phyloP scores from a whole-genome alignment of 2,888 invertebrate genomes.

The Ethmia dodecea region DNA sequence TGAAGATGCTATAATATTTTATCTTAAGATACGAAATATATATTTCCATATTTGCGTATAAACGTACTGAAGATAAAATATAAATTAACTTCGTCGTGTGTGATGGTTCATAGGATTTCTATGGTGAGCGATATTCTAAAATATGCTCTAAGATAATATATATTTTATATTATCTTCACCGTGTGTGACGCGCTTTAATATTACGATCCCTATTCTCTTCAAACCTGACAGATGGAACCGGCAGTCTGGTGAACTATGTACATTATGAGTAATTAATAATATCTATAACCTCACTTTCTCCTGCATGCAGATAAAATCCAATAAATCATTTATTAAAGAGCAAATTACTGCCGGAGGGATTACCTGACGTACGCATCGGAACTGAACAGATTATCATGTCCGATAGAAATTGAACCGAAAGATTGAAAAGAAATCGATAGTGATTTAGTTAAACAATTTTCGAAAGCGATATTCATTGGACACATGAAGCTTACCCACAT shows the following conservation, averaged over 20 bases:
- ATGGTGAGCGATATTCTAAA: too few species aligned
- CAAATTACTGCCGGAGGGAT: constrained; percentile 43
- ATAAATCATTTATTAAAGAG: constrained; percentile 47
- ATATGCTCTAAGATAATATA: too few species aligned
- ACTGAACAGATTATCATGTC: constrained; percentile 35
- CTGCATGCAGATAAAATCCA: constrained; percentile 41
- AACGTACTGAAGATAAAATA: too few species aligned
- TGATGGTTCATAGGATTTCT: too few species aligned
- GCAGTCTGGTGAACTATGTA: constrained; percentile 47
- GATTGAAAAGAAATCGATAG: constrained; percentile 57
- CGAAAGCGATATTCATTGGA: constrained; percentile 29
- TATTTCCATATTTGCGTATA: too few species aligned
- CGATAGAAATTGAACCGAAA: constrained; percentile 59
- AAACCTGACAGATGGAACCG: constrained; percentile 38
- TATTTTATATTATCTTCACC: too few species aligned
- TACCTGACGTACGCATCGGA: constrained; percentile 25
- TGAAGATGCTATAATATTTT: too few species aligned
- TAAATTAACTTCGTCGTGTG: too few species aligned
- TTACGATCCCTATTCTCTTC: too few species aligned
- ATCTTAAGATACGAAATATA: too few species aligned
- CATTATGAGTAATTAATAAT: constrained; percentile 25
- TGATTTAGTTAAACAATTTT: constrained; percentile 44
- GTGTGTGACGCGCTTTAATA: too few species aligned
- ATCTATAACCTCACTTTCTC: constrained; percentile 57
- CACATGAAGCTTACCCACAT: neutral